Percentiles rank a stretch among this genome's conserved stretches.
Evolutionary conservation across 2,888 invertebrate genomes (phyloP).

Genomic region (Sinotaia quadrata): DNA sequence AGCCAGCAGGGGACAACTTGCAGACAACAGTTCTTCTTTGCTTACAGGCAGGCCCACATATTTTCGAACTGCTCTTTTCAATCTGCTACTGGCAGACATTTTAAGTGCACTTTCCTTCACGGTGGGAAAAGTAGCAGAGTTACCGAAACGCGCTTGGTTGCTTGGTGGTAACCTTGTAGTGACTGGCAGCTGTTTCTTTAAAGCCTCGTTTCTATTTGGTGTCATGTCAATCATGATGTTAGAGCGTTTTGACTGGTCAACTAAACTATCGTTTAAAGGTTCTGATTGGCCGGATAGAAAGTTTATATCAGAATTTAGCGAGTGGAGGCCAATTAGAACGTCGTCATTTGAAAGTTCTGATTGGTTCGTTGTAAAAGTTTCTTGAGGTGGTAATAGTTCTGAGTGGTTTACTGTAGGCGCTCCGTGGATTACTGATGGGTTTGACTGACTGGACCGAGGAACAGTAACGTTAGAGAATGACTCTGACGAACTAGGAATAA

Average conservation of each 20-base stretch:
- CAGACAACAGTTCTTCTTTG: constrained; percentile 15
- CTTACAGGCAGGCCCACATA: constrained; percentile 26
- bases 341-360: not conserved
- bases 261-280: too few relatives aligned
- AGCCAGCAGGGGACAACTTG: constrained; percentile 5
- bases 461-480: not conserved
- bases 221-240: too few relatives aligned
- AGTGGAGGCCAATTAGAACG: not conserved
- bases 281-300: too few relatives aligned
- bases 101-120: not conserved
- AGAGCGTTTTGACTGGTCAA: too few relatives aligned
- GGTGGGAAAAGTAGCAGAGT: constrained; percentile 25
- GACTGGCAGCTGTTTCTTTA: not conserved
- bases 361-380: not conserved
- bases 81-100: not conserved
- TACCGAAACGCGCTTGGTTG: not conserved
- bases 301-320: not conserved
- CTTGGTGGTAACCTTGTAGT: not conserved
- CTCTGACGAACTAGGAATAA: too few relatives aligned
- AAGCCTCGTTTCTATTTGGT: too few relatives aligned
- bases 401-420: too few relatives aligned
- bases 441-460: too few relatives aligned
- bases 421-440: too few relatives aligned
- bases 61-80: too few relatives aligned
- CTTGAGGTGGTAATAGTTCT: not conserved